Evolutionary conservation across 2,888 invertebrate species (phyloP), one percentile per base, ranked within the genome.

Genomic region (Melanostoma mellinum): DNA sequence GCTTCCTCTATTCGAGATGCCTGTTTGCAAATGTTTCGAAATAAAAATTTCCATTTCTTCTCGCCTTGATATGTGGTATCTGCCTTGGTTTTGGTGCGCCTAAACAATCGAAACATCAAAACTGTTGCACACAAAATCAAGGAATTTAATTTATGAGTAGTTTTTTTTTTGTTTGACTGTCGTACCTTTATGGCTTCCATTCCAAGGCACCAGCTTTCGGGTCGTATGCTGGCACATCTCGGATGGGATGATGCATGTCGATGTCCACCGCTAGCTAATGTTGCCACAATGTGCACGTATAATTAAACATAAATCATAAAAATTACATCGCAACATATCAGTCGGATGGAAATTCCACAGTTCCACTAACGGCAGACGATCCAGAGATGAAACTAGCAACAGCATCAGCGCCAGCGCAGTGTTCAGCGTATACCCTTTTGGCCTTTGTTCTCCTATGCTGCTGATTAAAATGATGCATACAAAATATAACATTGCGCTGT

Each of bases 251-350:
- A 79, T 79, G 65, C 78, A 84, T 84, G 78, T 84, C 84, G 74
- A 69, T 74, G 78, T 84, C 84, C 78, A 69, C 71, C 55, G 69
- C 74, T 79, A 67, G 69, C 74, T 79, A 67, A 79, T 71, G 74
- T 63, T 78, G 84, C 74, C 74, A 79, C 74, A 67, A 79, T 84
- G 50, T 30, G 74, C 79, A 75, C 60, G 46, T 65, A 84, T 84
- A 84, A 84, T 84, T 84, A 84, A 79, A 84, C 79, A 84, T 84
- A 84, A 84, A 84, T 84, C 84, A 84, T 84, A 84, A 71, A 84
- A 79, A 75, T 65, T 63, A 60, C 78, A 73, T 72, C 69, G 68
- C 52, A 69, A 58, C 61, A 69, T 72, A 60, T 67, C 71, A 50
- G 63, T 67, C 48, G 60, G 56, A 65, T 71, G 65, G 40, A 50